Evolutionary conservation across 2,888 invertebrate species (phyloP).

Genomic region (Pogonocherus hispidulus): DNA sequence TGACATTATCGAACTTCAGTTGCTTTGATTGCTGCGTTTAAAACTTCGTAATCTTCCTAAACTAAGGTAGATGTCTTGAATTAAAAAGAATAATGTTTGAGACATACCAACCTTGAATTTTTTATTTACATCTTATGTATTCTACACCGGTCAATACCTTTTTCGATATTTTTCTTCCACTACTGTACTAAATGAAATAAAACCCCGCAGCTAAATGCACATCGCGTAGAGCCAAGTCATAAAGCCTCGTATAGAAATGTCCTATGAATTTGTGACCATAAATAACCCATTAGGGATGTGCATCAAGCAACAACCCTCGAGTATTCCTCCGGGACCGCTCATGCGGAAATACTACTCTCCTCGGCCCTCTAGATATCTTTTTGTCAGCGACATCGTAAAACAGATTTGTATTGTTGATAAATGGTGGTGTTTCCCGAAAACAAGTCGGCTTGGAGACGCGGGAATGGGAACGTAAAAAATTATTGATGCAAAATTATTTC

Average conservation of each 20-base stretch:
- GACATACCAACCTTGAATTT: too few species aligned
- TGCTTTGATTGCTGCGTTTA: too few species aligned
- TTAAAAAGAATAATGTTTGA: too few species aligned
- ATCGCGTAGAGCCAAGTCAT: conserved; percentile 18
- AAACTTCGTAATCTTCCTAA: too few species aligned
- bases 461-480: not conserved
- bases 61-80: too few species aligned
- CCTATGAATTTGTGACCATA: conserved; percentile 60
- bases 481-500: not conserved
- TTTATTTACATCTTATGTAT: too few species aligned
- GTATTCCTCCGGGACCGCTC: conserved; percentile 56
- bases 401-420: conserved; percentile 50
- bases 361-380: conserved; percentile 46
- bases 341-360: conserved; percentile 28
- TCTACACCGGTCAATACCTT: too few species aligned
- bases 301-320: conserved; percentile 47
- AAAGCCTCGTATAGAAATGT: conserved; percentile 27
- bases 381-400: conserved; percentile 50
- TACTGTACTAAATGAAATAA: too few species aligned
- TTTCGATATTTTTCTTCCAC: too few species aligned
- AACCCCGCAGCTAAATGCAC: too few species aligned
- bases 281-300: conserved; percentile 65
- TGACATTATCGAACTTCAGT: too few species aligned
- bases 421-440: conserved; percentile 31
- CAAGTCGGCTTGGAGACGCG: not conserved